Percentiles rank a stretch among this genome's conserved stretches.
Conservation (phyloP, 2,888 invertebrate species). For the Drosophila percnosoma region DNA sequence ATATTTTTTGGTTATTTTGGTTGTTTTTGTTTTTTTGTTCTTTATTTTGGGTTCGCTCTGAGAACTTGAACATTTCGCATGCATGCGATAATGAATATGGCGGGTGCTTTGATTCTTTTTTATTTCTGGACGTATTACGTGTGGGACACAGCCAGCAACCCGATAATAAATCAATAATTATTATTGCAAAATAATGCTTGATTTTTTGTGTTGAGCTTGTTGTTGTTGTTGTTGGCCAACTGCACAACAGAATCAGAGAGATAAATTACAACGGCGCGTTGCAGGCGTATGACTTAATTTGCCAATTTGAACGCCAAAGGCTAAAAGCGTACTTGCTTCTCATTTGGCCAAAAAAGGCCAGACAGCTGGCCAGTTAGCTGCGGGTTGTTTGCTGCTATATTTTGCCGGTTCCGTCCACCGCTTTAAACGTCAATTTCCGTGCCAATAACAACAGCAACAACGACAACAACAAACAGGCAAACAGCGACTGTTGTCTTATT, state of each 20-base stretch:
- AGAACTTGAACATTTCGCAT: slow-evolving; percentile 64
- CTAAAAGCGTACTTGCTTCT: slow-evolving; percentile 70
- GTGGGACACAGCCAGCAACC: slow-evolving; percentile 54
- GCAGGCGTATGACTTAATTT: slow-evolving; percentile 81
- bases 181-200: slow-evolving; percentile 72
- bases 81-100: slow-evolving; percentile 66
- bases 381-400: not conserved
- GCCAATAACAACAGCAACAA: slow-evolving; percentile 48
- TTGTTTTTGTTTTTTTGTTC: not conserved
- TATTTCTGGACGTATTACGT: not conserved
- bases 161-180: slow-evolving; percentile 79
- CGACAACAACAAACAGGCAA: slow-evolving; percentile 11
- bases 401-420: slow-evolving; percentile 34
- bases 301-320: slow-evolving; percentile 79
- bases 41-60: slow-evolving; percentile 17
- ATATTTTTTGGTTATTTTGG: slow-evolving; percentile 27
- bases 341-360: slow-evolving; percentile 73
- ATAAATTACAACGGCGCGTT: slow-evolving; percentile 72
- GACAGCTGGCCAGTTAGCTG: slow-evolving; percentile 61
- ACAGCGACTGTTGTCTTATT: slow-evolving; percentile 62
- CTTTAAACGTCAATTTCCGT: slow-evolving; percentile 80
- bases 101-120: slow-evolving; percentile 66
- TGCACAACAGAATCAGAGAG: slow-evolving; percentile 30
- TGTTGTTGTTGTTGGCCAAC: slow-evolving; percentile 1
- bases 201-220: slow-evolving; percentile 4